Evolutionary conservation across 2,797 vertebrate species (phyloP).

Genomic region (Crypturellus tataupa): DNA sequence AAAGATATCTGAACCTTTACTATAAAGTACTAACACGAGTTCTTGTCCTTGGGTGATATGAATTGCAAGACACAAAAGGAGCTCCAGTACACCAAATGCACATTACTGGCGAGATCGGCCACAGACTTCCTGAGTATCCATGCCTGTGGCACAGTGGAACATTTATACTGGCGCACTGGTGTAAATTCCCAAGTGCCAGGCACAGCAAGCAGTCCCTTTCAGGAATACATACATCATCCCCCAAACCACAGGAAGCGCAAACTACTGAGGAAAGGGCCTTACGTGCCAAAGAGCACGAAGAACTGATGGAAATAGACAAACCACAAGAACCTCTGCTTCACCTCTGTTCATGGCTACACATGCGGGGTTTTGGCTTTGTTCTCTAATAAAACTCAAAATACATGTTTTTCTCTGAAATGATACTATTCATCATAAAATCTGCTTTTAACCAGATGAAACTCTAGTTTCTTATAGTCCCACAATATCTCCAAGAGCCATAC

Average conservation of each 20-base stretch:
- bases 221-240: not conserved
- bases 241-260: not conserved
- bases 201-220: not conserved
- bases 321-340: not conserved
- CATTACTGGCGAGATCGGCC: not conserved
- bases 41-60: not conserved
- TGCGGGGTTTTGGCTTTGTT: not conserved
- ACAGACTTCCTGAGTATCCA: not conserved
- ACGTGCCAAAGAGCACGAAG: not conserved
- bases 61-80: not conserved
- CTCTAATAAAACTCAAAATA: not conserved
- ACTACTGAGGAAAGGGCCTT: not conserved
- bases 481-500: not conserved
- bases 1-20: not conserved
- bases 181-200: not conserved
- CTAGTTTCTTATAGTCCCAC: not conserved
- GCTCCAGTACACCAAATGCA: not conserved
- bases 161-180: fast-evolving
- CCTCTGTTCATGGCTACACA: not conserved
- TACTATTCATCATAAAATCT: not conserved
- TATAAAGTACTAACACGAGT: not conserved
- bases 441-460: not conserved
- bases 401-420: not conserved
- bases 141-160: not conserved
- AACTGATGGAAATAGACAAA: not conserved